phyloP scores from a whole-genome alignment of 2,113 vertebrate genomes.

The Pelecanus crispus region DNA sequence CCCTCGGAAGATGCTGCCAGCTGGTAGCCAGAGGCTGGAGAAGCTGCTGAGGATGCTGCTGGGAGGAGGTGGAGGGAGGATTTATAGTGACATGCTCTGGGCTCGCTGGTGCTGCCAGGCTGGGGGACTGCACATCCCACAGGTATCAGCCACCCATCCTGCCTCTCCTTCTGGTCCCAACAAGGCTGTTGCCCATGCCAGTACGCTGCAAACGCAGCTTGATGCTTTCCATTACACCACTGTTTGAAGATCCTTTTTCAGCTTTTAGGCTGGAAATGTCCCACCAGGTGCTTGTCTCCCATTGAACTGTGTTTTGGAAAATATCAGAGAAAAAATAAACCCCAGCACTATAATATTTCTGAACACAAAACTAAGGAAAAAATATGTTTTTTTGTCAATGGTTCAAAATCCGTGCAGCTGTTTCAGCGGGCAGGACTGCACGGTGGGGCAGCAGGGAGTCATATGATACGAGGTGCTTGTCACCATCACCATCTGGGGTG shows the following conservation, averaged over 20 bases:
- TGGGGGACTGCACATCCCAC: neutral
- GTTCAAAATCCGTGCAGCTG: neutral
- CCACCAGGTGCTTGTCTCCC: neutral
- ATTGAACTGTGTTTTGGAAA: neutral
- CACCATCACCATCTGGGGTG: neutral
- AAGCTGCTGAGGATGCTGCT: neutral
- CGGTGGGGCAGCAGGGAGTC: rapidly evolving
- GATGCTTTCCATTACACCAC: neutral
- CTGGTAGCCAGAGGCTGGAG: neutral
- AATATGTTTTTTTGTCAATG: rapidly evolving
- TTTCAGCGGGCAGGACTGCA: neutral
- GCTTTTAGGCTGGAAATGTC: neutral
- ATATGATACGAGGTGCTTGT: rapidly evolving
- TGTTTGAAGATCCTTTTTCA: neutral
- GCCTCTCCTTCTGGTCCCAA: neutral
- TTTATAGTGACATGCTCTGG: neutral
- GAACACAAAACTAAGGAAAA: neutral
- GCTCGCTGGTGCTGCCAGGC: neutral
- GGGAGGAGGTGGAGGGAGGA: rapidly evolving
- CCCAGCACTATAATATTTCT: rapidly evolving
- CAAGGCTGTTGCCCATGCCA: neutral
- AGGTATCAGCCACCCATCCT: neutral
- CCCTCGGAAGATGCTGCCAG: neutral
- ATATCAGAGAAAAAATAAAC: neutral
- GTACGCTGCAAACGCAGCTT: rapidly evolving